A percentile compares a stretch with the other conserved stretches of the same genome.
phyloP scores from a whole-genome alignment of 2,888 invertebrate genomes.

The Thera britannica region DNA sequence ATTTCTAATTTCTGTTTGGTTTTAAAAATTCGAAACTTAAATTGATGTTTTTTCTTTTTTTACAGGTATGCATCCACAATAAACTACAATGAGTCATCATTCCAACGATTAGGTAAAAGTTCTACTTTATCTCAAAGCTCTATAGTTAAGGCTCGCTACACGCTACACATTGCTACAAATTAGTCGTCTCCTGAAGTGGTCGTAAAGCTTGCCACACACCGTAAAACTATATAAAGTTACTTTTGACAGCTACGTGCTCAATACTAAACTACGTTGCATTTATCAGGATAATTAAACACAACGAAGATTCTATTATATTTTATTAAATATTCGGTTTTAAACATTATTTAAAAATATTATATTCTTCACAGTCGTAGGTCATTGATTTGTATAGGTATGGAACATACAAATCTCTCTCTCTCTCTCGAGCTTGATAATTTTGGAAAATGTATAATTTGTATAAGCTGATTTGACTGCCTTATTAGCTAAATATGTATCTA shows the following conservation, averaged over 20 bases:
- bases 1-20: too few relatives aligned
- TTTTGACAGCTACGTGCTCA: constrained; percentile 11
- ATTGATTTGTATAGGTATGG: too few relatives aligned
- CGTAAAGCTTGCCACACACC: constrained; percentile 29
- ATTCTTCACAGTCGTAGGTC: too few relatives aligned
- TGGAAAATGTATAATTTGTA: too few relatives aligned
- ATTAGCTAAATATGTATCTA: too few relatives aligned
- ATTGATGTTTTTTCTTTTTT: constrained; percentile 34
- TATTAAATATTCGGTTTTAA: too few relatives aligned
- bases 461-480: too few relatives aligned
- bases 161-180: constrained; percentile 43
- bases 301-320: not conserved
- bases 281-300: not conserved
- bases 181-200: constrained; percentile 42
- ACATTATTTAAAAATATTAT: too few relatives aligned
- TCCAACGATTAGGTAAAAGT: constrained; percentile 15
- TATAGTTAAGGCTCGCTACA: constrained; percentile 48
- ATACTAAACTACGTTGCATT: not conserved
- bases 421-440: too few relatives aligned
- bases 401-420: too few relatives aligned
- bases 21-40: constrained; percentile 11
- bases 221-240: constrained; percentile 35
- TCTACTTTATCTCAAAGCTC: constrained; percentile 28
- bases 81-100: constrained; percentile 23
- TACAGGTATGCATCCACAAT: constrained; percentile 30